Evolutionary conservation across 1,140 invertebrate genomes (phyloP), one percentile per base, ranked within the genome.

Genomic region (Vanessa tameamea): DNA sequence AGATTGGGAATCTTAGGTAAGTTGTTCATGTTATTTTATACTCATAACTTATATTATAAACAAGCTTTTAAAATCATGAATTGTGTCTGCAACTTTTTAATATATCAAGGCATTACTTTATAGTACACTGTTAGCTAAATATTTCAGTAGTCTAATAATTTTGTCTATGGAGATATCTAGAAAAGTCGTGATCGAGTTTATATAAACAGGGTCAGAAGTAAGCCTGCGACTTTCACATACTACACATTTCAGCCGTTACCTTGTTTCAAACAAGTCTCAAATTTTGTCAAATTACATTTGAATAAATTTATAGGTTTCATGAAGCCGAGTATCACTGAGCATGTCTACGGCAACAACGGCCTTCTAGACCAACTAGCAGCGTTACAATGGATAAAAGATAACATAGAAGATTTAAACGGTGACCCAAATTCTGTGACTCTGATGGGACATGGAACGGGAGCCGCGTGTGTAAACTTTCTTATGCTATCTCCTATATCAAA

Each of bases 371-470:
- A 98, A 92, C 95, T 97, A 74, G 97, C 97, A 0, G 97, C 97
- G 0, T 90, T 98, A 14, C 94, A 97, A 75, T 98, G 97, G 97
- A 94, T 99, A 48, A 96, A 96, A 83, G 95, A 98, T 86, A 97
- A 98, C 93, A 96, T 97, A 76, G 94, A 93, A 47, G 95, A 96
- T 82, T 95, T 99, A 83, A 97, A 97, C 15, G 99, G 99, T 0
- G 96, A 99, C 93, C 95, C 96, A 0, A 78, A 93, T 13, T 84
- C 93, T 0, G 96, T 99, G 3, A 99, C 98, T 0, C 86, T 99
- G 15, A 96, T 99, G 92, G 98, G 98, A 0, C 98, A 99, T 85
- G 98, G 97, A 59, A 98, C 97, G 1, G 98, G 98, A 0, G 98
- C 98, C 0, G 97, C 97, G 47, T 98, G 97, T 84, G 96, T 98